These are phyloP conservation scores for Euschistus heros DNA, from an alignment of 1,140 invertebrate species.

Conservation along the genomic window DNA sequence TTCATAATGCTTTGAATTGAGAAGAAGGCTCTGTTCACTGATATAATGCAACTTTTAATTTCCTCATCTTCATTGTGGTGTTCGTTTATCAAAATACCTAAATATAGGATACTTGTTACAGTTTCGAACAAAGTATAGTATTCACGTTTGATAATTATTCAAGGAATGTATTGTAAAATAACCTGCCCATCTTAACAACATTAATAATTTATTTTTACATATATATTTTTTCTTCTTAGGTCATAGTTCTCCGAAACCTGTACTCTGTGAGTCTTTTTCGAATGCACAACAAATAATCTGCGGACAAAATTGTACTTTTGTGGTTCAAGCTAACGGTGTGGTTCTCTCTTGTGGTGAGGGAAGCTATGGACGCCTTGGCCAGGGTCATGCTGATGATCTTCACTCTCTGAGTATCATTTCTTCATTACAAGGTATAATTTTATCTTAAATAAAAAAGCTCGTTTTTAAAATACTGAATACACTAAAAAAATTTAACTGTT, in stretches of 20 bases:
- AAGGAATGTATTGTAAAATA: no score
- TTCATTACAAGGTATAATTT: conserved; percentile 46
- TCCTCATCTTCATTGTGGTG: no score
- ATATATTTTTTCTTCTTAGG: conserved; percentile 25
- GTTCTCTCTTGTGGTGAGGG: conserved; percentile 49
- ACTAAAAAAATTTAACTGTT: no score
- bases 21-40: no score
- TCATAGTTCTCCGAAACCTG: conserved; percentile 36
- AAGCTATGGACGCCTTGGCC: conserved; percentile 46
- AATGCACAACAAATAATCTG: conserved; percentile 48
- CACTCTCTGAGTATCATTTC: conserved; percentile 50
- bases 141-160: no score
- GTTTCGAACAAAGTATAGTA: no score
- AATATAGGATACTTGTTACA: no score
- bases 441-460: neutral
- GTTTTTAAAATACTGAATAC: neutral
- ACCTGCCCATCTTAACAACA: no score
- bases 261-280: conserved; percentile 39
- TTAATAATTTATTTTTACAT: no score
- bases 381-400: conserved; percentile 49
- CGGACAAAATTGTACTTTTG: conserved; percentile 52
- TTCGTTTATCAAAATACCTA: no score
- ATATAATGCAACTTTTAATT: no score
- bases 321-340: conserved; percentile 45
- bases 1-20: no score